phyloP scores from a whole-genome alignment of 2,113 vertebrate species.

The Barnardius zonarius region DNA sequence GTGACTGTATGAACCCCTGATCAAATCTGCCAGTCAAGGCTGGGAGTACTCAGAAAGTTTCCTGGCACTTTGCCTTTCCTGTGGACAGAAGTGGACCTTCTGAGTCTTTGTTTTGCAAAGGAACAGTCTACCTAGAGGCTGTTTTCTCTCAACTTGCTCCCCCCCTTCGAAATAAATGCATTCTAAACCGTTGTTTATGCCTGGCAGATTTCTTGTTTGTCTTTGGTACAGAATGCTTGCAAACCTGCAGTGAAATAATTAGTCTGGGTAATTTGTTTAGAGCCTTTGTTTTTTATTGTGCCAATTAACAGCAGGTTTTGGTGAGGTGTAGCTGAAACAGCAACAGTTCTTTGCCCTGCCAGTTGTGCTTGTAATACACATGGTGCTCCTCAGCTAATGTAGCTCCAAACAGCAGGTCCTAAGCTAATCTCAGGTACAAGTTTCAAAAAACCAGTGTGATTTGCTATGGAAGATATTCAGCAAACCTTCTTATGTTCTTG shows the following conservation, averaged over 20 bases:
- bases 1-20: neutral
- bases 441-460: accelerated
- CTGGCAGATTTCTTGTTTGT: neutral
- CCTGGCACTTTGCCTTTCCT: neutral
- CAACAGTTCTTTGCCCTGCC: neutral
- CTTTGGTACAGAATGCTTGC: neutral
- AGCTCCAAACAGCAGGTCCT: neutral
- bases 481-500: neutral
- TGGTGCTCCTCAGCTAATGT: neutral
- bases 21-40: neutral
- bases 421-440: neutral
- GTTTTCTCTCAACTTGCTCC: neutral
- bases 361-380: too few species aligned
- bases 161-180: neutral
- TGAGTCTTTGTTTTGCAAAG: neutral
- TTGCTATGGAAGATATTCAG: neutral
- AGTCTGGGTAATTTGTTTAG: neutral
- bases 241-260: neutral
- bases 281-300: neutral
- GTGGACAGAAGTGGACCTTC: too few species aligned
- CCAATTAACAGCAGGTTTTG: neutral
- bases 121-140: neutral
- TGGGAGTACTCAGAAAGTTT: neutral
- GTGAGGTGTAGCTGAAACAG: neutral
- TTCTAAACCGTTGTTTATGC: neutral